A percentile compares a stretch with the other conserved stretches of the same genome.
These are phyloP conservation scores for Acipenser transmontanus DNA, from an alignment of 2,797 vertebrate species.

Conservation along the genomic window DNA sequence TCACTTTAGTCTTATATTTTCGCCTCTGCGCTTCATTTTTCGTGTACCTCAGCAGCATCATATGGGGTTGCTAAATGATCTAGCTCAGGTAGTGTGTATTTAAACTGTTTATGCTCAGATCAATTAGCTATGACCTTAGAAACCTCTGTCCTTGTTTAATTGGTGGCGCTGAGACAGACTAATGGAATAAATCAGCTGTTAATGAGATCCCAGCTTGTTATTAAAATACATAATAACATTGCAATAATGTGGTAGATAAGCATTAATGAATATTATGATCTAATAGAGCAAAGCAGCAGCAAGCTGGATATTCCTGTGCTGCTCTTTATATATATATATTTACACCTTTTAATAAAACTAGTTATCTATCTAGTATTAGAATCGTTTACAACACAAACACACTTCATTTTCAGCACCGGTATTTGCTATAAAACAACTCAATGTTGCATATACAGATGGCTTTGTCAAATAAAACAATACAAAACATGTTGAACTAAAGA, in stretches of 20 bases:
- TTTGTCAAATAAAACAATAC: too few relatives aligned
- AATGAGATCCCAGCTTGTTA: constrained; percentile 80
- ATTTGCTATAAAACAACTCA: too few relatives aligned
- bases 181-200: constrained; percentile 80
- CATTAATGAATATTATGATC: constrained; percentile 39
- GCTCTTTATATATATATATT: not conserved
- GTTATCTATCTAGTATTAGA: not conserved
- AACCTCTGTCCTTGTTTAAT: constrained; percentile 81
- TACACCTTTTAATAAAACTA: not conserved
- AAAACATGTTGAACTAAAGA: constrained; percentile 14
- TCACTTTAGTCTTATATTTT: constrained; percentile 36
- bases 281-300: not conserved
- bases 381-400: too few relatives aligned
- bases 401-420: too few relatives aligned
- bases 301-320: not conserved
- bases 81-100: constrained; percentile 62
- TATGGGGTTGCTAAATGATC: constrained; percentile 41
- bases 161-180: constrained; percentile 68
- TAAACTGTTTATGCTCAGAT: constrained; percentile 57
- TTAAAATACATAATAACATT: constrained; percentile 65
- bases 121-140: constrained; percentile 80
- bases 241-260: constrained; percentile 65
- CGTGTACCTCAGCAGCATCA: constrained; percentile 45
- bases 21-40: constrained; percentile 51
- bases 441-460: too few relatives aligned